Evolutionary conservation across 1,140 invertebrate genomes (phyloP).

Genomic region (Brachionus calyciflorus): DNA sequence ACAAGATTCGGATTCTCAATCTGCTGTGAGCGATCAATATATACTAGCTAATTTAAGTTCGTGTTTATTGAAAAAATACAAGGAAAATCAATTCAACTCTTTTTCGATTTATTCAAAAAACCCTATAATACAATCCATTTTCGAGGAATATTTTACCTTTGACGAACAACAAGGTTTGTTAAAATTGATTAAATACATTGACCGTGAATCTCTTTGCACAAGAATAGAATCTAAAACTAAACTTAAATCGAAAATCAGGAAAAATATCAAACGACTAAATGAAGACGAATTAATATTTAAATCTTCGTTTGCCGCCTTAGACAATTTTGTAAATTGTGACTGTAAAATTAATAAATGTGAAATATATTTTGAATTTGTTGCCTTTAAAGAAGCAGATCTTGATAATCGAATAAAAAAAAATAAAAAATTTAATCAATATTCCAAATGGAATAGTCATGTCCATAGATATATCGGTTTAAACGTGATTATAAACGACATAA

Average conservation of each 20-base stretch:
- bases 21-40: neutral
- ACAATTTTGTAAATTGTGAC: neutral
- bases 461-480: neutral
- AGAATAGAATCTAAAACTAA: neutral
- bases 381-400: neutral
- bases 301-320: neutral
- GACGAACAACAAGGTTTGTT: slow-evolving; percentile 2
- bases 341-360: neutral
- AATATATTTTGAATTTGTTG: neutral
- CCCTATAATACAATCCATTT: neutral
- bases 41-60: neutral
- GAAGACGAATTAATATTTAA: neutral
- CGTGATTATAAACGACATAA: neutral
- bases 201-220: neutral
- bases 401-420: slow-evolving; percentile 7
- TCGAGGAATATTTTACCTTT: neutral
- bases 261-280: neutral
- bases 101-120: neutral
- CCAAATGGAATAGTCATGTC: neutral
- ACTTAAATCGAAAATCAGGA: neutral
- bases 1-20: neutral
- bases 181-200: neutral
- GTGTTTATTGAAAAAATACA: neutral
- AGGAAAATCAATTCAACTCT: neutral
- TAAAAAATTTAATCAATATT: neutral